Percentiles rank a stretch among this genome's conserved stretches.
phyloP scores from a whole-genome alignment of 2,888 invertebrate species.

The Lumbricus terrestris region DNA sequence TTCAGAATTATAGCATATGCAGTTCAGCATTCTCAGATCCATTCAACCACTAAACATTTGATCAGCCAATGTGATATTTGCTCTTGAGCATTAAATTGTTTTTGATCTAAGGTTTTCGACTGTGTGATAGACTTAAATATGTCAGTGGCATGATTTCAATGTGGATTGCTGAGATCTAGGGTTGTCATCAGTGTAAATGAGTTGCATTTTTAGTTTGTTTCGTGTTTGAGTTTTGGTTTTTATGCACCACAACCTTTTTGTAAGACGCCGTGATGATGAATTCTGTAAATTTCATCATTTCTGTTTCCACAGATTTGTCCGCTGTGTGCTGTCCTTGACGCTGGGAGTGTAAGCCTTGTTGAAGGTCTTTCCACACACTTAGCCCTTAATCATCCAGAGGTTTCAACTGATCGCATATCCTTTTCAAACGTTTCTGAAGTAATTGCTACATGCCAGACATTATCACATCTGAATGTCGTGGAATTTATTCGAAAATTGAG shows the following conservation, averaged over 20 bases:
- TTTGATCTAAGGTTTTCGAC: background rate
- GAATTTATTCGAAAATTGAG: background rate
- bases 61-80: background rate
- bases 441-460: background rate
- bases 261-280: background rate
- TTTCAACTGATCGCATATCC: background rate
- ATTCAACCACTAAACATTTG: no score
- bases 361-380: conserved; percentile 13
- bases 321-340: conserved; percentile 4
- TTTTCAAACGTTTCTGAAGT: background rate
- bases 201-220: background rate
- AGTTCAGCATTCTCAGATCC: no score
- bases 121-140: background rate
- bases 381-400: background rate
- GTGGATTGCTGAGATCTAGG: background rate
- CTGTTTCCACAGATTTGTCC: background rate
- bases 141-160: background rate
- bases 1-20: no score
- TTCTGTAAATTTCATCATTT: background rate
- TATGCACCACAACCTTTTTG: background rate
- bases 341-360: background rate
- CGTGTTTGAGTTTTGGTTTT: background rate
- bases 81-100: background rate
- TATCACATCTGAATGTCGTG: background rate
- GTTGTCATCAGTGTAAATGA: background rate